A percentile compares a stretch with the other conserved stretches of the same genome.
These are phyloP conservation scores for Enteromius fasciolatus DNA, from an alignment of 2,797 vertebrate genomes.

Conservation along the genomic window DNA sequence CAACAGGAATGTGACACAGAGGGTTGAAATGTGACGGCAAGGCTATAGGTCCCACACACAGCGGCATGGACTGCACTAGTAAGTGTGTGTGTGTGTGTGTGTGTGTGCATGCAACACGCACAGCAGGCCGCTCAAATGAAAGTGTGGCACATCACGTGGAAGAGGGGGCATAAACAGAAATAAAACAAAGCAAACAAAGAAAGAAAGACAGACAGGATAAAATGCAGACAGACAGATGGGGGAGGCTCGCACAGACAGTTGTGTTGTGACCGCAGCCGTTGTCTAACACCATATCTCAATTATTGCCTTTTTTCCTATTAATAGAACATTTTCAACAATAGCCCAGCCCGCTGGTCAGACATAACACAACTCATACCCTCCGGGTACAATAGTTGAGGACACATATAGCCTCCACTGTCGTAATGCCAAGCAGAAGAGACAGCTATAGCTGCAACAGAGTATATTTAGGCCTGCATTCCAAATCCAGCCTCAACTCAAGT, in stretches of 20 bases:
- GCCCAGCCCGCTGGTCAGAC: conserved; percentile 66
- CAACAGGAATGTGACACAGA: conserved; percentile 60
- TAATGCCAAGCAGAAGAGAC: conserved; percentile 37
- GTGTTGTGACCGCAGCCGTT: conserved; percentile 66
- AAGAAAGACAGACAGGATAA: conserved; percentile 49
- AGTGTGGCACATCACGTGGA: conserved; percentile 13
- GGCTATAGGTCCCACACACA: conserved; percentile 73
- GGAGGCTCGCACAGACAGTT: conserved; percentile 28
- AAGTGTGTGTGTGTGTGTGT: neutral
- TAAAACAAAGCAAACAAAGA: conserved; percentile 50
- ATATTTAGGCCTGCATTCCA: conserved; percentile 31
- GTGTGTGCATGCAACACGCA: neutral
- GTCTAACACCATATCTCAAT: conserved; percentile 72
- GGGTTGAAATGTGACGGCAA: conserved; percentile 80
- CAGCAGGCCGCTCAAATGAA: conserved; percentile 24
- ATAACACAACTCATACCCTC: conserved; percentile 73
- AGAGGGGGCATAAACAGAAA: conserved; percentile 22
- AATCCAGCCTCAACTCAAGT: conserved; percentile 53
- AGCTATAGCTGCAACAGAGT: conserved; percentile 10
- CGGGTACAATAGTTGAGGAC: conserved; percentile 54
- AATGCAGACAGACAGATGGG: conserved; percentile 48
- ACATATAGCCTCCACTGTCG: conserved; percentile 11
- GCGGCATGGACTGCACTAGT: neutral
- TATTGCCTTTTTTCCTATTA: conserved; percentile 79
- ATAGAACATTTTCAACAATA: conserved; percentile 78